phyloP scores from a whole-genome alignment of 1,140 invertebrate species.

The Centruroides sculpturatus region DNA sequence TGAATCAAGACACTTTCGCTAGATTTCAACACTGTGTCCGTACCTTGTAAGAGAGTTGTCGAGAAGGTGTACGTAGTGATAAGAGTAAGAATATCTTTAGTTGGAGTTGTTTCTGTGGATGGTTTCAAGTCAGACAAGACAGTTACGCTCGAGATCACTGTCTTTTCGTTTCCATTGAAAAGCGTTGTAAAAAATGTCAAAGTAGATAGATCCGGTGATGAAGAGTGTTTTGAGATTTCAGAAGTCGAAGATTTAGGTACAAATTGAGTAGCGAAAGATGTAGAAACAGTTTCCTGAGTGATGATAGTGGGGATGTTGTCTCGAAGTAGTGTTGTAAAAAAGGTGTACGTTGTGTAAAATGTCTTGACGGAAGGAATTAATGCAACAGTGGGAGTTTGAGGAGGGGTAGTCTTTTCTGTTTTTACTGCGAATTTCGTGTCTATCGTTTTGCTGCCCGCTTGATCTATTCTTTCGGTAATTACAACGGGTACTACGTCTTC shows the following conservation, averaged over 20 bases:
- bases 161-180: constrained; percentile 17
- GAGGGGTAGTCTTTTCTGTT: not conserved
- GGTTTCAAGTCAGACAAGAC: not conserved
- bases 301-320: constrained; percentile 14
- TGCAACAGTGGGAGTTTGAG: constrained; percentile 2
- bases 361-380: constrained; percentile 20
- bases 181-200: constrained; percentile 17
- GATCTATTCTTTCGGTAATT: constrained; percentile 9
- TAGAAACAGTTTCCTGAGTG: constrained; percentile 16
- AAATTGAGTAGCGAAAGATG: constrained; percentile 19
- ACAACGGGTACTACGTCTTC: constrained; percentile 45
- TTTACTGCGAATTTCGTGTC: not conserved
- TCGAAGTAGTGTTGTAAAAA: constrained; percentile 20
- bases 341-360: constrained; percentile 20
- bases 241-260: constrained; percentile 5
- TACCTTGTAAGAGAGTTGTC: constrained; percentile 18
- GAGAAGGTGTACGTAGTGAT: constrained; percentile 21
- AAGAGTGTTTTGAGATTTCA: not conserved
- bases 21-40: constrained; percentile 12
- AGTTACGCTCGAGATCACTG: constrained; percentile 17
- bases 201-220: constrained; percentile 15
- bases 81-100: constrained; percentile 11
- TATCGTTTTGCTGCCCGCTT: not conserved
- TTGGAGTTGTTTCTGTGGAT: not conserved
- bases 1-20: constrained; percentile 18